Percentiles rank a stretch among this genome's conserved stretches.
These are phyloP conservation scores for Anguilla megastoma DNA, from an alignment of 2,797 vertebrate species.

Conservation along the genomic window DNA sequence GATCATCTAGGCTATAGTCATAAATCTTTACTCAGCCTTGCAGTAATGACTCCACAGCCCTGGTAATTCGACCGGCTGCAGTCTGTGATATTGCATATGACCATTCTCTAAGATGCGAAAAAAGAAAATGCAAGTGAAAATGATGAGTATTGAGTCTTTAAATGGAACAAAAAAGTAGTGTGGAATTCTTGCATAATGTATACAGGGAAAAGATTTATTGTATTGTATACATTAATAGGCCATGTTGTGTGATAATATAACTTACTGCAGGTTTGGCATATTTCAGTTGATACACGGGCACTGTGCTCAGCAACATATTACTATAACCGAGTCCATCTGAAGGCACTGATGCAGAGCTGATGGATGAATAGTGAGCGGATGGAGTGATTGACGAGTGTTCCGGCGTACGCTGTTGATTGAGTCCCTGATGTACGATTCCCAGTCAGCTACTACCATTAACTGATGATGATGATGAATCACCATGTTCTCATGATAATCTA, in stretches of 20 bases:
- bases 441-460: not conserved
- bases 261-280: not conserved
- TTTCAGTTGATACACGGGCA: not conserved
- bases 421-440: not conserved
- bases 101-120: not conserved
- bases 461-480: not conserved
- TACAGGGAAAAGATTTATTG: not conserved
- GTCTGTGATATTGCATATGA: not conserved
- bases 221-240: not conserved
- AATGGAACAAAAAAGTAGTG: not conserved
- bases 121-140: not conserved
- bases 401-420: not conserved
- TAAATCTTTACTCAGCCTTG: conserved; percentile 26
- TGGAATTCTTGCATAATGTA: not conserved
- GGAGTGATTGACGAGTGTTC: not conserved
- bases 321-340: not conserved
- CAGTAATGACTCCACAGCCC: conserved; percentile 27
- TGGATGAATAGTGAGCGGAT: not conserved
- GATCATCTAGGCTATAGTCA: conserved; percentile 11
- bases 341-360: not conserved
- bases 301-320: not conserved
- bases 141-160: not conserved
- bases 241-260: not conserved
- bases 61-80: not conserved
- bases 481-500: not conserved